These are phyloP conservation scores for Lerema accius DNA, from an alignment of 1,140 invertebrate species.

Conservation along the genomic window DNA sequence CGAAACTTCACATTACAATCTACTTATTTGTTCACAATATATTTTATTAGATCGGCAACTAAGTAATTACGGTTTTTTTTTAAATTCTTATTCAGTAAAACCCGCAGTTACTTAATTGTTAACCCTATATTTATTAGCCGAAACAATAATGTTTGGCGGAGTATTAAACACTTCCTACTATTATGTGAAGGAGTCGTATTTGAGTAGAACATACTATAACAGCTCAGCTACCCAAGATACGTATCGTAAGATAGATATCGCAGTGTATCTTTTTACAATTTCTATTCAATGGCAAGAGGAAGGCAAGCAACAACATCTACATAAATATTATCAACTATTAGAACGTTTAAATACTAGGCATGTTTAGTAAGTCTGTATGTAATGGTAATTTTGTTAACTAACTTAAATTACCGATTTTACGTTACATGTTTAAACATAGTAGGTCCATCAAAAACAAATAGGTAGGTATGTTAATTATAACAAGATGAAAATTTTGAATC, in stretches of 20 bases:
- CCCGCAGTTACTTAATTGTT: too few species aligned
- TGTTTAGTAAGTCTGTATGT: neutral
- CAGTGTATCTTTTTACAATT: neutral
- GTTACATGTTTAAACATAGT: too few species aligned
- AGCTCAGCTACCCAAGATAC: neutral
- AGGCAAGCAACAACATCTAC: conserved; percentile 18
- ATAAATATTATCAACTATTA: neutral
- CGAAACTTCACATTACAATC: neutral
- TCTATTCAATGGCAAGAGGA: conserved; percentile 15
- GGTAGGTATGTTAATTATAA: too few species aligned
- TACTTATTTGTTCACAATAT: too few species aligned
- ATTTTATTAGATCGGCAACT: too few species aligned
- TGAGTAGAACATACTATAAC: neutral
- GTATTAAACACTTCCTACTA: too few species aligned
- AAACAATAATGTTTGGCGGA: neutral
- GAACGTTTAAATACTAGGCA: neutral
- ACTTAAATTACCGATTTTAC: neutral
- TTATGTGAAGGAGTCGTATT: neutral
- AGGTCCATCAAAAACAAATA: too few species aligned
- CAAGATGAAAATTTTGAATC: too few species aligned
- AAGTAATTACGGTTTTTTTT: too few species aligned
- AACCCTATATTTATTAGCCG: too few species aligned
- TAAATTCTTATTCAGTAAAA: too few species aligned
- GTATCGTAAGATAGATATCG: too few species aligned
- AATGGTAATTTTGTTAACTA: neutral